Evolutionary conservation across 2,888 invertebrate genomes (phyloP), one percentile per base, ranked within the genome.

Genomic region (Nephrocerus scutellatus): DNA sequence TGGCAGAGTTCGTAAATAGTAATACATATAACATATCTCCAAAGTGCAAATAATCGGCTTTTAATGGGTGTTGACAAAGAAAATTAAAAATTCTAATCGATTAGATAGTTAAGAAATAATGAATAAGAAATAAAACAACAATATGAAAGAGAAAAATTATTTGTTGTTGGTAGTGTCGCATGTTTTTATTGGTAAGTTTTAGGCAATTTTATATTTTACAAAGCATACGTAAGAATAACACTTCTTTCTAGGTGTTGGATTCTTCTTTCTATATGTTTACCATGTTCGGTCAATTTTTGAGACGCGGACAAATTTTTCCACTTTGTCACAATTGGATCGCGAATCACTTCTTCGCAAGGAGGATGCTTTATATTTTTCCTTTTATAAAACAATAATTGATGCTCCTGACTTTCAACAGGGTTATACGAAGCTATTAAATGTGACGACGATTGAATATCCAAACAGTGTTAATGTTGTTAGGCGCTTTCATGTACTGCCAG

Each of bases 351-450:
- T 92, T 37, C 72, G 86, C 2, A 84, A 88, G 2, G 91, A 92
- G 70, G 85, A 88, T 82, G 90, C 89, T 0, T 76, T 91, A 54
- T 91, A 91, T 60, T 92, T 85, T 62, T 87, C 84, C 0, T 92
- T 86, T 63, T 91, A 82, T 66, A 92, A 92, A 60, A 82, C 80
- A 0, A 70, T 92, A 30, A 78, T 82, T 1, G 79, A 82, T 45
- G 73, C 86, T 44, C 69, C 74, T 13, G 63, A 77, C 53, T 68
- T 84, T 63, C 49, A 66, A 55, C 60, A 74, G 2, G 87, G 85
- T 1, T 69, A 86, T 31, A 60, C 74, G 1, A 73, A 74, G 47
- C 57, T 84, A 1, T 77, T 79, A 62, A 74, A 79, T 44, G 84
- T 90, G 56, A 80, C 82, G 51, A 66, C 80, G 15, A 87, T 90